Evolutionary conservation across 2,797 vertebrate genomes (phyloP).

Genomic region (Pelodytes ibericus): DNA sequence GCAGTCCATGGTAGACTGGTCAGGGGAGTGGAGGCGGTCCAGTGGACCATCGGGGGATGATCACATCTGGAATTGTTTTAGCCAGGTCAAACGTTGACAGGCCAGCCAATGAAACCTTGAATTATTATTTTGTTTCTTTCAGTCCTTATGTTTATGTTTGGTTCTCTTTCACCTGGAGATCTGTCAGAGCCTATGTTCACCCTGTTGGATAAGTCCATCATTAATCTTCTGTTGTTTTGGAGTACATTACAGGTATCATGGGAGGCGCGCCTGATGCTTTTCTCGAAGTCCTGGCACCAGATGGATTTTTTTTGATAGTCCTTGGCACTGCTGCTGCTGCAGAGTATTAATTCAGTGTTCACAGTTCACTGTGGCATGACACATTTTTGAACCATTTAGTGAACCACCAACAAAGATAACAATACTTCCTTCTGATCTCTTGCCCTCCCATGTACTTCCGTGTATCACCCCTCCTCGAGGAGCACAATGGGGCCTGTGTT

Average conservation of each 20-base stretch:
- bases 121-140: too few species aligned
- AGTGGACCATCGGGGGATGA: too few species aligned
- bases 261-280: slow-evolving; percentile 1
- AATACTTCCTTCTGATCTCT: slow-evolving; percentile 34
- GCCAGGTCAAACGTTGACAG: too few species aligned
- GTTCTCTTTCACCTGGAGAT: not conserved
- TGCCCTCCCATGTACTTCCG: slow-evolving; percentile 30
- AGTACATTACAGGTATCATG: not conserved
- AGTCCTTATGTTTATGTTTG: not conserved
- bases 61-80: too few species aligned
- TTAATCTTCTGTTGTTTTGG: not conserved
- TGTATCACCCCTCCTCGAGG: slow-evolving; percentile 16
- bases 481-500: slow-evolving; percentile 50
- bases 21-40: too few species aligned
- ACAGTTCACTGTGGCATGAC: slow-evolving; percentile 23
- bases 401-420: slow-evolving; percentile 44
- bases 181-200: slow-evolving; percentile 3
- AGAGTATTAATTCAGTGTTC: slow-evolving; percentile 16
- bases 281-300: slow-evolving; percentile 1
- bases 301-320: not conserved
- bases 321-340: not conserved
- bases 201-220: not conserved
- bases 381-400: slow-evolving; percentile 32
- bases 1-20: too few species aligned
- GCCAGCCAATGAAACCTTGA: too few species aligned